Base-by-base conservation (phyloP, 2,888 invertebrate genomes). In the Anticlea derivata region DNA sequence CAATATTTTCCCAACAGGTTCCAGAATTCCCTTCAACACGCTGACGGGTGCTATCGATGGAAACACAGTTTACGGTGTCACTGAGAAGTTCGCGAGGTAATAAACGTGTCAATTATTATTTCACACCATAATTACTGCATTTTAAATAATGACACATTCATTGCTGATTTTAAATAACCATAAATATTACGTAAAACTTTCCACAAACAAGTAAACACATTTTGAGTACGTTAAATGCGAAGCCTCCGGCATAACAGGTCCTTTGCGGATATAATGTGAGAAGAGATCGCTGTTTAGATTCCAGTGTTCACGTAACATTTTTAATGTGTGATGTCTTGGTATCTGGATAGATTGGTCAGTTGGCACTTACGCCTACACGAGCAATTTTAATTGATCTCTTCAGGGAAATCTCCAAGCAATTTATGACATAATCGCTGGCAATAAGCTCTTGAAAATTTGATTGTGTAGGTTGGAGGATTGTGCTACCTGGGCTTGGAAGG, bases 1-100 rank as follows among this genome's bases (percentile, higher is more conserved):
- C 2, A 41, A n/a, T 43, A 40, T 48, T 13, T 50, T 38, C 13
- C 20, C 8, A 1, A 22, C 74, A 95, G 96, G 97, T 49, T 96
- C 97, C 13, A 93, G 97, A 66, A 92, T 93, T 46, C 96, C 96
- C 47, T 97, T 95, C 86, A 98, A 97, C 80, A 95, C 96, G 0
- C 86, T 97, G 23, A 97, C 97, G 1, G 96, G 96, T 20, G 94
- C 95, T 12, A 91, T 98, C 26, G 97, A 98, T 81, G 97, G 94
- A 39, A 97, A 97, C 75, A 97, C 97, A 1, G 95, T 98, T 1
- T 98, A 98, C 70, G 97, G 97, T 33, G 95, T 96, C 4, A 95
- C 94, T 41, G 97, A 97, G 71, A 92, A 94, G 64, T 96, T 96
- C 74, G 91, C 96, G 26, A 95, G 94, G 95, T 95, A 80, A 70